Conservation (phyloP, 2,888 invertebrate species). For the Macropis europaea region DNA sequence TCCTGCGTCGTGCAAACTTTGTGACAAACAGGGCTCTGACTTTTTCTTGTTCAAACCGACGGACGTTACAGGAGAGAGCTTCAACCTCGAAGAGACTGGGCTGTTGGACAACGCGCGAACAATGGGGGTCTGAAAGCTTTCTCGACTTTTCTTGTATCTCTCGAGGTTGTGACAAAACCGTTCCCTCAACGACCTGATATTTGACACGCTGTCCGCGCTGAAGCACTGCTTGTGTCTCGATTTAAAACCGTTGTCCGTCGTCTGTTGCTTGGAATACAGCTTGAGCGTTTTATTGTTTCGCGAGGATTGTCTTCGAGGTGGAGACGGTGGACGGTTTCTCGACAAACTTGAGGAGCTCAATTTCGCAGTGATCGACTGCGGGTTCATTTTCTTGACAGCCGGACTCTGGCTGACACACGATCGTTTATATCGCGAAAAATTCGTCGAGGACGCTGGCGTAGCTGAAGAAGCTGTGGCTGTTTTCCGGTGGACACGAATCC, state of each 20-base stretch:
- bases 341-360: neutral
- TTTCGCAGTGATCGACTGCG: neutral
- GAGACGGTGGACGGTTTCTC: conserved; percentile 84
- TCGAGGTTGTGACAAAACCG: conserved; percentile 84
- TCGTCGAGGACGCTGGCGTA: conserved; percentile 78
- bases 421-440: conserved; percentile 84
- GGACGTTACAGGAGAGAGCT: neutral
- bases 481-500: conserved; percentile 89
- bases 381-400: conserved; percentile 21
- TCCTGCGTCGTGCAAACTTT: conserved; percentile 24
- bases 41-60: conserved; percentile 35
- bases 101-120: conserved; percentile 21
- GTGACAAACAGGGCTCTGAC: conserved; percentile 58
- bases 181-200: conserved; percentile 84
- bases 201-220: conserved; percentile 79
- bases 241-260: neutral
- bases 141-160: conserved; percentile 62
- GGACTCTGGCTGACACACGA: conserved; percentile 45
- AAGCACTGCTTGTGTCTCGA: conserved; percentile 82
- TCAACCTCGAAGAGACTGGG: conserved; percentile 3
- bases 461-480: conserved; percentile 75
- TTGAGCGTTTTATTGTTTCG: conserved; percentile 86
- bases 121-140: neutral
- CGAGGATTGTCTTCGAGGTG: conserved; percentile 89
- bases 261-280: conserved; percentile 79